A percentile compares a stretch with the other conserved stretches of the same genome.
Conservation (phyloP, 2,888 invertebrate species). For the Agrypnus murinus region DNA sequence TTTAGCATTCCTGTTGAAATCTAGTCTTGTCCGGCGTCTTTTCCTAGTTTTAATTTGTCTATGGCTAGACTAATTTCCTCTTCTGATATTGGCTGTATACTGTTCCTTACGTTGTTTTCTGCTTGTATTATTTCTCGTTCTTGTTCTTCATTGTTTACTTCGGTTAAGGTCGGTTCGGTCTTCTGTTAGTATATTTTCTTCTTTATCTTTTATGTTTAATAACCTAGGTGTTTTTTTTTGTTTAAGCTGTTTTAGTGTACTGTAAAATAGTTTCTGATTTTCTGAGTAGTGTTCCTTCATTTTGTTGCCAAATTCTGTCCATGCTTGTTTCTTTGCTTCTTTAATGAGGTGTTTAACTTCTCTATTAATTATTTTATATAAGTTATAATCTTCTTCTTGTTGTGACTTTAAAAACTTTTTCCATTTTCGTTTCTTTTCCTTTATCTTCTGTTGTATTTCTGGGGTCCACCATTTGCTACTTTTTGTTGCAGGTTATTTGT, state of each 20-base stretch:
- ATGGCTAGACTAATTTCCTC: not conserved
- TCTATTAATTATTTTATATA: slow-evolving; percentile 4
- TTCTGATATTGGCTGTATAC: not conserved
- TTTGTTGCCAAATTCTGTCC: slow-evolving; percentile 10
- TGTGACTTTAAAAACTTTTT: slow-evolving; percentile 1
- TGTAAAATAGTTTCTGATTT: slow-evolving; percentile 3
- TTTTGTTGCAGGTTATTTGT: no score
- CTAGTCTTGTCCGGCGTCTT: no score
- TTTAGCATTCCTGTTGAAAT: no score
- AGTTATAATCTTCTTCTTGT: slow-evolving; percentile 2
- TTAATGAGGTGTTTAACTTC: no score
- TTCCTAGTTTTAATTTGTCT: no score
- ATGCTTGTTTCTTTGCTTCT: slow-evolving; percentile 10
- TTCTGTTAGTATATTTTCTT: not conserved
- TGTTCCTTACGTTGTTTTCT: slow-evolving; percentile 11
- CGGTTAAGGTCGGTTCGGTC: not conserved
- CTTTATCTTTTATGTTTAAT: slow-evolving; percentile 10
- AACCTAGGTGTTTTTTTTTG: slow-evolving; percentile 5
- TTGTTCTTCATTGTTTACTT: not conserved
- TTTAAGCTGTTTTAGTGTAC: not conserved
- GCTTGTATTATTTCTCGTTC: not conserved
- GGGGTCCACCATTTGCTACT: slow-evolving; percentile 2
- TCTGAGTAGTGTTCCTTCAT: slow-evolving; percentile 4
- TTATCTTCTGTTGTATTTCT: slow-evolving; percentile 10
- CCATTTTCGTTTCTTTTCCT: no score